These are phyloP conservation scores for Paguma larvata DNA, from an alignment of 2,797 vertebrate genomes.

Conservation along the genomic window DNA sequence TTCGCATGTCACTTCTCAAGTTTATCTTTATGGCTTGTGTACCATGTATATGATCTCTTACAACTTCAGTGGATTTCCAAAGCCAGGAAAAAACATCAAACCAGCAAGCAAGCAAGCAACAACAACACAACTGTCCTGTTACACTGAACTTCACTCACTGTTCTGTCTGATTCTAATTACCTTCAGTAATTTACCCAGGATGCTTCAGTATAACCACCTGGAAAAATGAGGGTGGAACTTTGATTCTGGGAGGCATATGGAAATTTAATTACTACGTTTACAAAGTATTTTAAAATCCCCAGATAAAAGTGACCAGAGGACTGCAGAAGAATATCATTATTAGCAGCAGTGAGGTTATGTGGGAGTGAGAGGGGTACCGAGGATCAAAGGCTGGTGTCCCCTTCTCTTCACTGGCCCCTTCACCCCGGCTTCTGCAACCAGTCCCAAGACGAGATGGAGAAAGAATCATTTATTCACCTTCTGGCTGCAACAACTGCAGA, in stretches of 20 bases:
- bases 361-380: neutral
- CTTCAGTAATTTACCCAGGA: slow-evolving; percentile 51
- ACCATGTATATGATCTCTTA: neutral
- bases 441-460: neutral
- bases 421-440: neutral
- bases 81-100: slow-evolving; percentile 22
- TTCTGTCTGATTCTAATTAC: slow-evolving; percentile 55
- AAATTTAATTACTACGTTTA: slow-evolving; percentile 68
- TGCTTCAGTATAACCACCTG: slow-evolving; percentile 61
- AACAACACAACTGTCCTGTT: neutral
- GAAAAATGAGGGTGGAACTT: slow-evolving; percentile 63
- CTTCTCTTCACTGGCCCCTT: neutral
- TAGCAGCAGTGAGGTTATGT: neutral
- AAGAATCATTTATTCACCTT: slow-evolving; percentile 71
- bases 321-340: slow-evolving; percentile 4
- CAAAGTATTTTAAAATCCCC: slow-evolving; percentile 64
- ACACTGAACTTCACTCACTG: neutral
- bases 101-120: neutral
- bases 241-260: slow-evolving; percentile 70
- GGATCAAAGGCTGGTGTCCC: neutral
- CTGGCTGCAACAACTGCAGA: slow-evolving; percentile 64
- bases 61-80: slow-evolving; percentile 26
- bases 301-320: slow-evolving; percentile 43
- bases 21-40: slow-evolving; percentile 11
- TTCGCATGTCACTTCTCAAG: slow-evolving; percentile 15